Evolutionary conservation across 1,140 invertebrate species (phyloP), one percentile per base, ranked within the genome.

Genomic region (Hesperophylax magnus): DNA sequence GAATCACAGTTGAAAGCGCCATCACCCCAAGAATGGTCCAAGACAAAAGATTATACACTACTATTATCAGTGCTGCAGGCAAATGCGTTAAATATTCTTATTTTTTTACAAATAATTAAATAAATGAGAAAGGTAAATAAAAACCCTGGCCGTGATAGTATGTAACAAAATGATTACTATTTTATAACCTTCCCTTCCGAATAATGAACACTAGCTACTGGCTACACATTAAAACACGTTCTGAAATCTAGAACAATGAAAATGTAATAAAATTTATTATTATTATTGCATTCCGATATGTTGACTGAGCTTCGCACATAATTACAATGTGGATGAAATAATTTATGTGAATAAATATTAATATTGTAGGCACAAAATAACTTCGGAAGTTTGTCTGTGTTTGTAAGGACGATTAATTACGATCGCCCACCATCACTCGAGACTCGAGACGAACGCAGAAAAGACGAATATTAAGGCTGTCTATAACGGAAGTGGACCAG

Each of bases 401-500:
- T 20, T 20, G 56, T 61, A 24, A 22, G 58, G 24, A 61, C 18
- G 24, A 61, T 61, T n/a, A 61, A 61, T 61, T 61, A 61, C 18
- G 18, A 11, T 18, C 9, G 1, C 58, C 24, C 11, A 58, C 56
- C 58, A 24, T n/a, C 15, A 24, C n/a, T 61, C 58, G 54, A 14
- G 54, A 56, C 54, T 56, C 27, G 39, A 47, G 39, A 47, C 39
- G 60, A 69, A 69, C 24, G 14, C 31, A 69, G 27, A 52, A 31
- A 15, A 60, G 61, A 20, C 76, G 76, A 58, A 77, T 61, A 61
- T 63, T 61, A 18, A 31, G 76, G 24, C 76, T 56, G 61, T 77
- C 76, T 65, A 58, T 61, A 77, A 27, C 77, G 77, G 77, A 78
- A 78, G 77, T 6, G 60, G 77, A 4, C 60, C 58, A 67, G 53